Evolutionary conservation across 2,888 invertebrate genomes (phyloP).

Genomic region (Agonopterix subpropinquella): DNA sequence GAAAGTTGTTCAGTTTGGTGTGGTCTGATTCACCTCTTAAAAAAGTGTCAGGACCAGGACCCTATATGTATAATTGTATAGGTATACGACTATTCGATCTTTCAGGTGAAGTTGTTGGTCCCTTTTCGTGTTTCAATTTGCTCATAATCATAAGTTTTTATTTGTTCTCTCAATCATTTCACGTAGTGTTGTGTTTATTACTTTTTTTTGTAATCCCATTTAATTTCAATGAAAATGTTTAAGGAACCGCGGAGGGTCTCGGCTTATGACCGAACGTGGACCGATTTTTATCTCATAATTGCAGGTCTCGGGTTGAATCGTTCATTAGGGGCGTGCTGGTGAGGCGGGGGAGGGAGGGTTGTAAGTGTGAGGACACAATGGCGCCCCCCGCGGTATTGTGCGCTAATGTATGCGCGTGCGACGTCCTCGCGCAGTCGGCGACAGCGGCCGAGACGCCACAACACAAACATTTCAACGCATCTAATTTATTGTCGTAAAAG

Average conservation of each 20-base stretch:
- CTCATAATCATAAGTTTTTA: too few species aligned
- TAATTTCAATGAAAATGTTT: conserved; percentile 12
- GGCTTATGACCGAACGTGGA: conserved; percentile 33
- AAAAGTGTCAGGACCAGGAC: too few species aligned
- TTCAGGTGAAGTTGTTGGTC: too few species aligned
- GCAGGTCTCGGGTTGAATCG: conserved; percentile 56
- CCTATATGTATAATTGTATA: too few species aligned
- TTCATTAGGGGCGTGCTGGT: conserved; percentile 51
- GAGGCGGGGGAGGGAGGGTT: conserved; percentile 19
- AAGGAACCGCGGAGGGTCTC: conserved; percentile 8
- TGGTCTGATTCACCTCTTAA: too few species aligned
- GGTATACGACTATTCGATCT: too few species aligned
- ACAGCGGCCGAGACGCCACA: conserved; percentile 50
- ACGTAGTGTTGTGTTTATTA: not conserved
- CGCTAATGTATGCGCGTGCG: conserved; percentile 60
- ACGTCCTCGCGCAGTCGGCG: conserved; percentile 41
- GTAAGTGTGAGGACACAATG: conserved; percentile 54
- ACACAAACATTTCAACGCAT: conserved; percentile 73
- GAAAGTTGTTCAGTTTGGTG: too few species aligned
- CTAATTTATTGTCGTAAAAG: conserved; percentile 64
- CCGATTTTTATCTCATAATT: conserved; percentile 66
- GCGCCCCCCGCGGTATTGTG: conserved; percentile 59
- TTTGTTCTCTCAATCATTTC: not conserved
- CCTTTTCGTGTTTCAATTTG: too few species aligned
- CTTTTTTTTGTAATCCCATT: conserved; percentile 1